phyloP scores from a whole-genome alignment of 1,140 invertebrate species.

The Manduca sexta region DNA sequence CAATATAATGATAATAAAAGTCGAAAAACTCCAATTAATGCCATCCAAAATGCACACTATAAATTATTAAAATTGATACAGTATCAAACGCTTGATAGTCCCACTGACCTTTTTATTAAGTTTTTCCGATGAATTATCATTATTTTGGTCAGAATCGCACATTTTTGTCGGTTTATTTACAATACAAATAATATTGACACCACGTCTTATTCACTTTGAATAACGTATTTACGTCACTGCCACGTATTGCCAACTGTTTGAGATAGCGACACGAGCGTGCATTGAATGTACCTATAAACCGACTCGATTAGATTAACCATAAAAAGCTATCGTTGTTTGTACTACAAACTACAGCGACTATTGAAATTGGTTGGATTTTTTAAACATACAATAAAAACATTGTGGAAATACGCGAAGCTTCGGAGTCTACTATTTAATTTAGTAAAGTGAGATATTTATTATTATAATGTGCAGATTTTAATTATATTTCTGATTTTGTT shows the following conservation, averaged over 20 bases:
- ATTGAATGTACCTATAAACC: slow-evolving; percentile 20
- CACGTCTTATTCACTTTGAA: slow-evolving; percentile 9
- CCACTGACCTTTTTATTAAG: neutral
- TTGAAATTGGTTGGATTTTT: slow-evolving; percentile 33
- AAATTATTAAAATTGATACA: no score
- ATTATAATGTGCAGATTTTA: no score
- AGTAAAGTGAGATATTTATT: no score
- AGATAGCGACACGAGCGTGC: slow-evolving; percentile 37
- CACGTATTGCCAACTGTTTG: slow-evolving; percentile 51
- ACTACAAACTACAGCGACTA: slow-evolving; percentile 16
- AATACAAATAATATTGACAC: slow-evolving; percentile 15
- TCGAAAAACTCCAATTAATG: no score
- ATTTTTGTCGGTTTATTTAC: slow-evolving; percentile 25
- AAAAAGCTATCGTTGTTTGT: slow-evolving; percentile 13
- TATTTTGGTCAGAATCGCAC: slow-evolving; percentile 33
- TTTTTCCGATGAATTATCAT: slow-evolving; percentile 12
- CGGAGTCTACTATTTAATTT: no score
- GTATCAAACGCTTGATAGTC: no score
- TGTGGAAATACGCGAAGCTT: no score
- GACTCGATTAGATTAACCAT: slow-evolving; percentile 30
- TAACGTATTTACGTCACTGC: slow-evolving; percentile 39
- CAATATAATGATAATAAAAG: no score
- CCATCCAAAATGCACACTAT: no score
- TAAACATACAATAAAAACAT: neutral
- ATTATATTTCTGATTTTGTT: no score